Evolutionary conservation across 2,888 invertebrate genomes (phyloP).

Genomic region (Microplitis manilae): DNA sequence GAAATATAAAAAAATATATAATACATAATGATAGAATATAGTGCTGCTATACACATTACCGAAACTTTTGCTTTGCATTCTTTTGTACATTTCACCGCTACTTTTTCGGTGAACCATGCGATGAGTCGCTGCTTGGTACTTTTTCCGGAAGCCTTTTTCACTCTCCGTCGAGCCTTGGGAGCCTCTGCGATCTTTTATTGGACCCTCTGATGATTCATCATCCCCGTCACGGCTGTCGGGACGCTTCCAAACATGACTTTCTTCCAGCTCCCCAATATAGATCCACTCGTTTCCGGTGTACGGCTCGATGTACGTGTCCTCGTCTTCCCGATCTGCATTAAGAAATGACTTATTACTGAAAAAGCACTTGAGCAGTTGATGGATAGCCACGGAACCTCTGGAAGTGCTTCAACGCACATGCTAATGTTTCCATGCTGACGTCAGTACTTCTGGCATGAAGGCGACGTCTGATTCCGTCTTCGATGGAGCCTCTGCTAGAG

Average conservation of each 20-base stretch:
- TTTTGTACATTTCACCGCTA: conserved; percentile 90
- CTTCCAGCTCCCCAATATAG: conserved; percentile 82
- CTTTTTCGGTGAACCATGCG: conserved; percentile 92
- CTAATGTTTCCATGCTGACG: conserved; percentile 75
- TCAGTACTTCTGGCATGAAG: conserved; percentile 78
- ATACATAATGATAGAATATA: neutral
- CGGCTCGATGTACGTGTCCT: conserved; percentile 83
- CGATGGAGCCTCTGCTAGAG: conserved; percentile 62
- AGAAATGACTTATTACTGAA: neutral
- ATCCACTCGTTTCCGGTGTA: conserved; percentile 83
- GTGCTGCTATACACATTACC: conserved; percentile 74
- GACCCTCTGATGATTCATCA: conserved; percentile 62
- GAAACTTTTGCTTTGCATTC: conserved; percentile 86
- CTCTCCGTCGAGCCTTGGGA: conserved; percentile 80
- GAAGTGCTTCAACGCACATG: conserved; percentile 55
- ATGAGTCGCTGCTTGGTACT: conserved; percentile 90
- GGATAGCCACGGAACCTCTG: too few species aligned
- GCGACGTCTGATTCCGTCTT: conserved; percentile 60
- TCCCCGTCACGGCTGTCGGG: conserved; percentile 62
- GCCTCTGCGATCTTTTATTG: conserved; percentile 72
- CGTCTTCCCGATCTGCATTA: conserved; percentile 74
- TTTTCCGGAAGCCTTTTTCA: conserved; percentile 88
- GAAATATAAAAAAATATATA: conserved; percentile 6
- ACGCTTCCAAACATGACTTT: conserved; percentile 78
- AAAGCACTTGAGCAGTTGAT: too few species aligned